Evolutionary conservation across 2,113 vertebrate species (phyloP).

Genomic region (Patagioenas fasciata): DNA sequence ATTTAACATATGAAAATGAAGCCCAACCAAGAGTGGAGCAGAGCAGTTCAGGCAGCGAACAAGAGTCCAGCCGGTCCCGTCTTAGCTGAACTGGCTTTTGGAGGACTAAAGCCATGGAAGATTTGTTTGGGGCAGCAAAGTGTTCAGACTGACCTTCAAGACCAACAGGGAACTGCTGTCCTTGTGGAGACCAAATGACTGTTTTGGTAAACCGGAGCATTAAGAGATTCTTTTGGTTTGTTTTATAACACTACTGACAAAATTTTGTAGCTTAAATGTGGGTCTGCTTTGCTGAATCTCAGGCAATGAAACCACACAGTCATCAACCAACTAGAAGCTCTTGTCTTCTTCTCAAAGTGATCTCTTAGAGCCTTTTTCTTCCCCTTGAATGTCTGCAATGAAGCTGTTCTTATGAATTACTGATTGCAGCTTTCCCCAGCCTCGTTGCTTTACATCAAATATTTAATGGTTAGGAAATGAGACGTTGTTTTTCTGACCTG

Average conservation of each 20-base stretch:
- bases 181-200: neutral
- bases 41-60: neutral
- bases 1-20: neutral
- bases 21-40: neutral
- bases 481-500: neutral
- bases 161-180: neutral
- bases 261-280: neutral
- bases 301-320: neutral
- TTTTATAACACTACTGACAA: rapidly evolving
- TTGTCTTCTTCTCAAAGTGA: neutral
- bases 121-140: neutral
- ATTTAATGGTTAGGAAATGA: neutral
- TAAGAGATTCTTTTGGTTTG: neutral
- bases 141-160: neutral
- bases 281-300: neutral
- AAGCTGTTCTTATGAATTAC: neutral
- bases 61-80: neutral
- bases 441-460: neutral
- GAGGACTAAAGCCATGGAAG: neutral
- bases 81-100: neutral
- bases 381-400: neutral
- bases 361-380: neutral
- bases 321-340: neutral
- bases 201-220: neutral
- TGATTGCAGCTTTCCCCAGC: neutral